Evolutionary conservation across 2,113 vertebrate species (phyloP).

Genomic region (Elaphurus davidianus): DNA sequence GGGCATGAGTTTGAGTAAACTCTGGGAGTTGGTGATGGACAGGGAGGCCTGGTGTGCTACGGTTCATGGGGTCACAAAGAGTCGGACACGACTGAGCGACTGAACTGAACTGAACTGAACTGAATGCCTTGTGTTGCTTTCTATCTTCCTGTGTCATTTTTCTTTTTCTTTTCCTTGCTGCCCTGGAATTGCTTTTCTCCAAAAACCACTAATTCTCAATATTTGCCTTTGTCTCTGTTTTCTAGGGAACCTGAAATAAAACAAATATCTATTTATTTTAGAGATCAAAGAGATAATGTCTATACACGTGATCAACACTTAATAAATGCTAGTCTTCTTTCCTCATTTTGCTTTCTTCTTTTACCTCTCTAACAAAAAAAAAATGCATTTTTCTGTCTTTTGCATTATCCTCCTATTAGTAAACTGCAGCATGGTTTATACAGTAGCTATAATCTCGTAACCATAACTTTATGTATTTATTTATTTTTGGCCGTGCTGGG

Average conservation of each 20-base stretch:
- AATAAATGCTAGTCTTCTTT: not conserved
- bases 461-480: not conserved
- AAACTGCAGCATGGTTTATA: not conserved
- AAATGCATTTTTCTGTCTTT: not conserved
- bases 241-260: not conserved
- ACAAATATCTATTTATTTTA: not conserved
- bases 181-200: not conserved
- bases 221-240: not conserved
- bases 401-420: not conserved
- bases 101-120: too few species aligned
- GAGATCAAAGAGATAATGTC: not conserved
- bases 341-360: not conserved
- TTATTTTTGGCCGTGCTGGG: not conserved
- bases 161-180: not conserved
- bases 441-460: not conserved
- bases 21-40: too few species aligned
- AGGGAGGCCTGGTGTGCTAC: too few species aligned
- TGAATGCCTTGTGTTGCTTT: not conserved
- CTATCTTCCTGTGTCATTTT: not conserved
- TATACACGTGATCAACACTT: not conserved
- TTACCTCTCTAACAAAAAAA: not conserved
- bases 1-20: too few species aligned
- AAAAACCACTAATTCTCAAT: not conserved
- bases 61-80: too few species aligned
- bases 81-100: too few species aligned